A percentile compares a stretch with the other conserved stretches of the same genome.
phyloP scores from a whole-genome alignment of 1,140 invertebrate species.

The Drosophila pseudoananassae region DNA sequence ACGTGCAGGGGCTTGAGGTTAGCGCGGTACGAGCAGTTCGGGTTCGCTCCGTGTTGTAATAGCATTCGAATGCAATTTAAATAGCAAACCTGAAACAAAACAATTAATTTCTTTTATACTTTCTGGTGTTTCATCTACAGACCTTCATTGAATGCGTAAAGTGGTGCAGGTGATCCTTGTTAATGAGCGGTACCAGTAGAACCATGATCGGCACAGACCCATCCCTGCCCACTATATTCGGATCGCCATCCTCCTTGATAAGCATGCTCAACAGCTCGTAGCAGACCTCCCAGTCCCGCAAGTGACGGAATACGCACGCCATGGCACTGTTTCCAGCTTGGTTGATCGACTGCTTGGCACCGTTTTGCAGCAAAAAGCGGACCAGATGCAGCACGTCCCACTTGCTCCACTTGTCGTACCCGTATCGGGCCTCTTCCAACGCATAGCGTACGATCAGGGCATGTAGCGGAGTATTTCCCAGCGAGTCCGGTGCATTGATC shows the following conservation, averaged over 20 bases:
- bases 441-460: slow-evolving; percentile 90
- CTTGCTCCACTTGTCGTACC: slow-evolving; percentile 89
- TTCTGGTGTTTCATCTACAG: background rate
- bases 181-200: slow-evolving; percentile 89
- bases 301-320: slow-evolving; percentile 89
- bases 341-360: slow-evolving; percentile 89
- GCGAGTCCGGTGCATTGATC: slow-evolving; percentile 89
- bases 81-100: slow-evolving; percentile 87
- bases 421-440: slow-evolving; percentile 88
- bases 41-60: slow-evolving; percentile 89
- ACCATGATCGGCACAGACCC: slow-evolving; percentile 90
- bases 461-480: slow-evolving; percentile 88
- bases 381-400: slow-evolving; percentile 90
- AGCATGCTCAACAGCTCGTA: slow-evolving; percentile 90
- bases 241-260: slow-evolving; percentile 88
- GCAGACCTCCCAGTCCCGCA: slow-evolving; percentile 91
- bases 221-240: slow-evolving; percentile 89
- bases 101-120: background rate
- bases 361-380: slow-evolving; percentile 87
- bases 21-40: slow-evolving; percentile 89
- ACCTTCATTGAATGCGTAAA: slow-evolving; percentile 91
- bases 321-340: slow-evolving; percentile 89
- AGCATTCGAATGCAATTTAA: slow-evolving; percentile 90
- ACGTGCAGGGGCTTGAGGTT: slow-evolving; percentile 90
- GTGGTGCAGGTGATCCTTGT: slow-evolving; percentile 90